Percentiles rank a stretch among this genome's conserved stretches.
Evolutionary conservation across 64 coral and sea anemone species (phyloP).

Genomic region (Hydrozoanthus tunicans): DNA sequence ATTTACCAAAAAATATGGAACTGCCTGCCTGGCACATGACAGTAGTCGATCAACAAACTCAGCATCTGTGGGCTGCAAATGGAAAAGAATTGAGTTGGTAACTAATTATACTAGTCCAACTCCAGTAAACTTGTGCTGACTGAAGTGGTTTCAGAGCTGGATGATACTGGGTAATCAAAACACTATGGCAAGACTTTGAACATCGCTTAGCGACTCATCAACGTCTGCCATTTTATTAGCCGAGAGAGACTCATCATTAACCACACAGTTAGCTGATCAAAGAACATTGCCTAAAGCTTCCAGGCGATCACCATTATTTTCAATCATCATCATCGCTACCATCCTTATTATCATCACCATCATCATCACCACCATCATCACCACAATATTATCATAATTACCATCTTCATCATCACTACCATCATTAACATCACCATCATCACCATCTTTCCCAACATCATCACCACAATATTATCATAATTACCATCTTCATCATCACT

Average conservation of each 20-base stretch:
- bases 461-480: too few relatives aligned
- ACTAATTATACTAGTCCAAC: too few relatives aligned
- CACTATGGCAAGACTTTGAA: constrained; percentile 11
- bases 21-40: constrained; percentile 85
- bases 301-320: too few relatives aligned
- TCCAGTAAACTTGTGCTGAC: too few relatives aligned
- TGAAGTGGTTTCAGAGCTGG: constrained; percentile 59
- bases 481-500: too few relatives aligned
- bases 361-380: too few relatives aligned
- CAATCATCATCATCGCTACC: too few relatives aligned
- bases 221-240: constrained; percentile 51
- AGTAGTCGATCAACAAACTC: constrained; percentile 80
- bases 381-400: too few relatives aligned
- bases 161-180: constrained; percentile 47
- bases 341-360: too few relatives aligned
- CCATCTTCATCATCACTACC: too few relatives aligned
- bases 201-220: neutral
- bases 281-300: neutral
- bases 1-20: constrained; percentile 96
- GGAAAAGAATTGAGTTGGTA: neutral
- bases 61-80: constrained; percentile 68
- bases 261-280: neutral
- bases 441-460: too few relatives aligned
- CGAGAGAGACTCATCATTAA: constrained; percentile 54
- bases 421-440: too few relatives aligned